Base-by-base conservation (phyloP, 2,113 vertebrate genomes). In the Circaetus cinerascens region DNA sequence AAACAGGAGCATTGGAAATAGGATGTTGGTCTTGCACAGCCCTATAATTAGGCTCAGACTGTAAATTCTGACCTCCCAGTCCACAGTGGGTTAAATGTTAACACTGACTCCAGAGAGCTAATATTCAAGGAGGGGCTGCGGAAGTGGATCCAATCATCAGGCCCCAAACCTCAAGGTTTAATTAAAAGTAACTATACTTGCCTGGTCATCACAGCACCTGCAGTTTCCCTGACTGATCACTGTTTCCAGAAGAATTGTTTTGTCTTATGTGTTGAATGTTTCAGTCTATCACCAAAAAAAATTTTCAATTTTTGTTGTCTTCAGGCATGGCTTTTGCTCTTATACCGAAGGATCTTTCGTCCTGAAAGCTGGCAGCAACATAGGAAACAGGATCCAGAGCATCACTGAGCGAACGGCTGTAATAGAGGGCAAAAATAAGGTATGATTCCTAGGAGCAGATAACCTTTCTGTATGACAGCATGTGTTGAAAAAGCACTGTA, bases 371-470 rank as follows among this genome's bases (percentile, higher is more conserved):
- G 96, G 93, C 93, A 98, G 98, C 88, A 97, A 96, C 48, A 7
- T 95, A 88, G 98, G 98, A 97, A 99, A 99, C 98, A 98, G 96
- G 97, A 98, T 99, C 96, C 98, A 99, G 96, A 99, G 98, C 97
- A 98, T 99, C 97, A 98, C 96, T 68, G 98, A 99, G 93, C 98
- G 98, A 93, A 98, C 96, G 4, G 98, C 98, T 98, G 92, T 99
- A 55, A 98, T 99, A 94, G 98, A 98, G 93, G 99, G 99, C 83
- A 99, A 98, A 97, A 99, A 99, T 68, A 99, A 99, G 99, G 99
- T 99, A 98, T 72, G 97, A 43, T 46, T 92, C 25, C 26, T 36
- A 26, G 30, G 38, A 41, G 23, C 34, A 90, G 63, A 79, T 38
- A 57, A 71, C 14, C 25, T 69, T 66, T 55, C 40, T 48, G 8